A percentile compares a stretch with the other conserved stretches of the same genome.
Conservation (phyloP, 2,797 vertebrate genomes). For the Sebastes trivittatus region DNA sequence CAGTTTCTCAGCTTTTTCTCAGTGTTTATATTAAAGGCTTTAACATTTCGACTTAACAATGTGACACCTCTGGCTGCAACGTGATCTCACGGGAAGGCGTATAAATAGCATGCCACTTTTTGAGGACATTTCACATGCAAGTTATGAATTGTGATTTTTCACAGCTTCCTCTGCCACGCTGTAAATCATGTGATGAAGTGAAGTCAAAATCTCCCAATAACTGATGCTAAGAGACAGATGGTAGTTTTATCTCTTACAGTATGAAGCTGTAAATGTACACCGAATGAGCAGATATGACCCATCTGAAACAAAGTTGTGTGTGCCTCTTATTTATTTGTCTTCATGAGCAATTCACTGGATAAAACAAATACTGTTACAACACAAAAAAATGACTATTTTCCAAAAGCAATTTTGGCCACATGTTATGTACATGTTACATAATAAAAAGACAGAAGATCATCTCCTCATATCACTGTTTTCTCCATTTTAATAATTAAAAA, state of each 20-base stretch:
- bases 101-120: neutral
- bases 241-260: neutral
- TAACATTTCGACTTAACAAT: neutral
- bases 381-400: slow-evolving; percentile 79
- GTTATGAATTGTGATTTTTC: neutral
- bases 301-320: slow-evolving; percentile 61
- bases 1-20: neutral
- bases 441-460: slow-evolving; percentile 78
- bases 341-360: slow-evolving; percentile 85
- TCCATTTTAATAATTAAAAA: slow-evolving; percentile 77
- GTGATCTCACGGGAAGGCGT: neutral
- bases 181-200: neutral
- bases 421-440: slow-evolving; percentile 85
- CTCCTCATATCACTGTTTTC: slow-evolving; percentile 67
- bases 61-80: neutral
- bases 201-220: neutral
- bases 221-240: neutral
- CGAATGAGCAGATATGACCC: slow-evolving; percentile 37
- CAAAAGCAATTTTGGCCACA: slow-evolving; percentile 84
- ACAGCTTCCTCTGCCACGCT: neutral
- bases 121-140: neutral
- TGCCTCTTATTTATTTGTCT: slow-evolving; percentile 86
- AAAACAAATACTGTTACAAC: slow-evolving; percentile 89
- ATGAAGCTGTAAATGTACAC: neutral
- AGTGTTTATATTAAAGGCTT: neutral